Base-by-base conservation (phyloP, 2,113 vertebrate species). In the Morone chrysops region DNA sequence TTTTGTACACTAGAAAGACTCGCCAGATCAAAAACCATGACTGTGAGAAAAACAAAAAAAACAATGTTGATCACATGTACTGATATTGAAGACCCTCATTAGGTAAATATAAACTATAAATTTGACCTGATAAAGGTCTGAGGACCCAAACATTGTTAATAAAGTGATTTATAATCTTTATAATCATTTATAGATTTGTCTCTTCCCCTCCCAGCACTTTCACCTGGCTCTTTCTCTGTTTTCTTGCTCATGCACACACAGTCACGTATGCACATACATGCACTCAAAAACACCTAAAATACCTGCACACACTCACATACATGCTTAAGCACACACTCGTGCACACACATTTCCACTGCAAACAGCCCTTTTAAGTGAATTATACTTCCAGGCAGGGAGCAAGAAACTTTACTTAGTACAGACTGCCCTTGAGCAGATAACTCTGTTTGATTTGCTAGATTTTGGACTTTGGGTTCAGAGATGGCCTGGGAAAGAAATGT, bases 371-470 rank as follows among this genome's bases (percentile, higher is more conserved):
- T 92, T 79, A 92, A 86, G 47, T 5, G 90, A 94, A 94, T 82
- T 68, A 57, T 61, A 68, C 57, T 95, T 93, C 93, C 81, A 79
- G 78, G 93, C 78, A 95, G 89, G 83, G 91, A 90, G 90, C 92
- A 93, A 92, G 90, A 91, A 94, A 53, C 90, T 92, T 93, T 94
- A 87, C 88, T 90, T 86, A 93, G 85, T 67, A 78, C 89, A 78
- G 53, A 43, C 70, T 90, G 91, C 75, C 92, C 93, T 94, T 92
- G 90, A 89, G 77, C 76, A 91, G 93, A 95, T 94, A 94, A 89
- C 75, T 70, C 2, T 94, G 93, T 94, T 94, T 95, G 92, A 84
- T 83, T 82, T 90, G 67, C 50, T 65, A 86, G 86, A 88, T 90
- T 92, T 90, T 91, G 88, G 89, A 93, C 92, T 92, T 81, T 71